Evolutionary conservation across 92 coral and sea anemone genomes (phyloP).

Genomic region (Zoanthus sociatus): DNA sequence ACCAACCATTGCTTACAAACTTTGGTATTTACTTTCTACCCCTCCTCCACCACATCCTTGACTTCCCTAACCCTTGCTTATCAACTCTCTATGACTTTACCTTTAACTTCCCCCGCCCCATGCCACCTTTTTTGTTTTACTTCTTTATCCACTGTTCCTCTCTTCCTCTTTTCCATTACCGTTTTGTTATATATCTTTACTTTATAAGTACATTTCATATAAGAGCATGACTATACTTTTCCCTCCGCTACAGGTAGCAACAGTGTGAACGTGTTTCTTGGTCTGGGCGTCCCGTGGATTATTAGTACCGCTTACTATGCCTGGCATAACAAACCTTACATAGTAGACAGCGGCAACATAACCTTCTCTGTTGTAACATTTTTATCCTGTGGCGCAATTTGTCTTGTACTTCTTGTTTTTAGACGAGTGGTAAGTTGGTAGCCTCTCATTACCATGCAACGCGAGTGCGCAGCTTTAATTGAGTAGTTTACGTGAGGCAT

Average conservation of each 20-base stretch:
- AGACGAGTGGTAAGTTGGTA: conserved; percentile 68
- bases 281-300: conserved; percentile 92
- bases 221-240: not conserved
- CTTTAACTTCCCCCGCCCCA: no score
- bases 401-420: conserved; percentile 68
- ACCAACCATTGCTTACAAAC: no score
- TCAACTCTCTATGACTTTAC: no score
- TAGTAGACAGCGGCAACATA: conserved; percentile 74
- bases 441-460: not conserved
- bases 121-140: no score
- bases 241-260: conserved; percentile 70
- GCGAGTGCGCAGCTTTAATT: not conserved
- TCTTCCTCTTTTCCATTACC: not conserved
- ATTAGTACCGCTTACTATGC: conserved; percentile 84
- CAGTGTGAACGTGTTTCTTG: conserved; percentile 90
- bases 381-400: conserved; percentile 67
- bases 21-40: no score
- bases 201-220: not conserved
- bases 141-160: not conserved
- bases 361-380: conserved; percentile 83
- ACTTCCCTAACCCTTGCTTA: no score
- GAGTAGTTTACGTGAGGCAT: not conserved
- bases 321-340: conserved; percentile 67
- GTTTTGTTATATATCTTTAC: not conserved
- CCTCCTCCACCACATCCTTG: no score